A percentile compares a stretch with the other conserved stretches of the same genome.
These are phyloP conservation scores for Elachura formosa DNA, from an alignment of 2,113 vertebrate species.

Conservation along the genomic window DNA sequence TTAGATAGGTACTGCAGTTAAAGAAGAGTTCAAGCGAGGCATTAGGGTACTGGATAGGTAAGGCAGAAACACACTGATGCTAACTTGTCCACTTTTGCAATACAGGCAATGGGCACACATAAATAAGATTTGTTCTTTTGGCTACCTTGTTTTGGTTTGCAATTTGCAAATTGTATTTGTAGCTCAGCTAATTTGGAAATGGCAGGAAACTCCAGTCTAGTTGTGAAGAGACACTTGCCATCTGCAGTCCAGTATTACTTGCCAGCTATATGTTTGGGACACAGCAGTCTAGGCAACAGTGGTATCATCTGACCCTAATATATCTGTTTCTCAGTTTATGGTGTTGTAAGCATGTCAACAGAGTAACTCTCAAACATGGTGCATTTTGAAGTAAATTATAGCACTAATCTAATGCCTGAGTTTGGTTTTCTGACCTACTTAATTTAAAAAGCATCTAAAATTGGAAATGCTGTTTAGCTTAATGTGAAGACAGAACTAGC, in stretches of 20 bases:
- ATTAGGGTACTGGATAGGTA: background rate
- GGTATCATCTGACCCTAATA: conserved; percentile 45
- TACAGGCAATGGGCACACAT: background rate
- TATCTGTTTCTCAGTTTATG: conserved; percentile 46
- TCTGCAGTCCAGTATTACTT: conserved; percentile 71
- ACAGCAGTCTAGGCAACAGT: conserved; percentile 62
- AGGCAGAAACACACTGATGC: background rate
- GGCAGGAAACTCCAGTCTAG: conserved; percentile 47
- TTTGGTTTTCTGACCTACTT: conserved; percentile 75
- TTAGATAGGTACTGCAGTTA: background rate
- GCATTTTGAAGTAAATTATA: conserved; percentile 54
- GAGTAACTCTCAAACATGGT: conserved; percentile 28
- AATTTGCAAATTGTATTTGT: conserved; percentile 56
- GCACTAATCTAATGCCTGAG: conserved; percentile 30
- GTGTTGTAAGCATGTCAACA: conserved; percentile 44
- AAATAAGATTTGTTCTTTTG: background rate
- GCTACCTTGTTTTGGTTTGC: conserved; percentile 31
- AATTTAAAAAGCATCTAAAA: conserved; percentile 74
- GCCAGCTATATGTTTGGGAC: conserved; percentile 62
- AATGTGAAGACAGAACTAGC: conserved; percentile 55
- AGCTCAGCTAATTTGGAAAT: conserved; percentile 49
- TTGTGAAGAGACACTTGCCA: conserved; percentile 63
- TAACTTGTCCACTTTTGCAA: background rate
- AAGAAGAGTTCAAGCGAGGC: background rate
- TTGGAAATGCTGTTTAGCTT: conserved; percentile 64